Evolutionary conservation across 2,888 invertebrate genomes (phyloP), one percentile per base, ranked within the genome.

Genomic region (Cataglyphis cursor): DNA sequence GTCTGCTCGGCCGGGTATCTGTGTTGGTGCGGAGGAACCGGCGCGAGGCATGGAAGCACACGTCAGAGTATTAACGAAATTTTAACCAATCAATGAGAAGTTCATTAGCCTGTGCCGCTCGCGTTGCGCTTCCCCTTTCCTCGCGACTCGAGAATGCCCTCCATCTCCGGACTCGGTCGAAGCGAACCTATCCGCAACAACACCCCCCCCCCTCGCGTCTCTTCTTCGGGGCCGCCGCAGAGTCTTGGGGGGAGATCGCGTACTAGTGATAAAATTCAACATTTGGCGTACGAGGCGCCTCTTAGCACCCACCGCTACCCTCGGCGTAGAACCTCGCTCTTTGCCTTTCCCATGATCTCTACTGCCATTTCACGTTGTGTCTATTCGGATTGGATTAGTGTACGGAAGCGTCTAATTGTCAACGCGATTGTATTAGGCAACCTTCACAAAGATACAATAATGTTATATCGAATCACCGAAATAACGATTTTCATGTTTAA

Each of bases 21-120:
- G 87, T 88, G 87, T 88, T 85, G 86, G 87, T 85, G 48, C 48
- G 75, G 84, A 84, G 87, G 89, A 85, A 89, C 89, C 91, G 89
- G 88, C 86, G 83, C 75, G 86, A 90, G 90, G 88, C 88, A 88
- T 91, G 91, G 91, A 92, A 92, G 92, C 94, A 93, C 93, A 93
- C 93, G 92, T 93, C 93, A 89, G 92, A 90, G 93, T 93, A 94
- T 94, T 93, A 93, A 93, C 94, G 92, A 93, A 94, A 94, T 94
- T 94, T 94, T 93, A 93, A 93, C 93, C 93, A 94, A 94, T 94
- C 94, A 93, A 94, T 94, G 94, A 93, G 93, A 92, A 94, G 94
- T 94, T 94, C 94, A 94, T 94, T 94, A 94, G 93, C 92, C 92
- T 90, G 91, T 87, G 85, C 87, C 87, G 68, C 51, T 84, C 74